phyloP scores from a whole-genome alignment of 2,888 invertebrate genomes.

The Andrena hattorfiana region DNA sequence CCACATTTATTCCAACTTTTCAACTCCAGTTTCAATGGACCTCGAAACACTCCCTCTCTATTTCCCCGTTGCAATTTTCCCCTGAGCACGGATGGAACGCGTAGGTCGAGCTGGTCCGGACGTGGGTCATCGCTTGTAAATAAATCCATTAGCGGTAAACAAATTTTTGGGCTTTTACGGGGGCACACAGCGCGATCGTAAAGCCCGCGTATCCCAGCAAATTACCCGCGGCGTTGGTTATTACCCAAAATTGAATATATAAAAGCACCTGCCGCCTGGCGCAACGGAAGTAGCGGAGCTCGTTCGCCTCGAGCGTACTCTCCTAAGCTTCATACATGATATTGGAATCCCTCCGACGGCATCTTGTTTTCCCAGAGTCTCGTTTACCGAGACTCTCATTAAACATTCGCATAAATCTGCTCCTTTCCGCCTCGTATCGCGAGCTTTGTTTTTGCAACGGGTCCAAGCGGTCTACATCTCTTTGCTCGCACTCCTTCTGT shows the following conservation, averaged over 20 bases:
- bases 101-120: not conserved
- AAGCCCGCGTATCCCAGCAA: slow-evolving; percentile 54
- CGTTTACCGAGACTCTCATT: slow-evolving; percentile 58
- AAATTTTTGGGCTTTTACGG: slow-evolving; percentile 23
- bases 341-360: slow-evolving; percentile 63
- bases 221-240: slow-evolving; percentile 69
- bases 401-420: slow-evolving; percentile 64
- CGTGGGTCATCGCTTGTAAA: not conserved
- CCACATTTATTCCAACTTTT: not conserved
- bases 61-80: not conserved
- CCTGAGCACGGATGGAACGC: not conserved
- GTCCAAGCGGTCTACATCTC: not conserved
- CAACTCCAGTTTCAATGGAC: not conserved
- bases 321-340: slow-evolving; percentile 67
- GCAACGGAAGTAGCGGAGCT: slow-evolving; percentile 23
- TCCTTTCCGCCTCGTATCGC: slow-evolving; percentile 17
- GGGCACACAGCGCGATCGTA: slow-evolving; percentile 25
- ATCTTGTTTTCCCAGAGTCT: slow-evolving; percentile 42
- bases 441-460: slow-evolving; percentile 28
- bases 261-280: slow-evolving; percentile 76
- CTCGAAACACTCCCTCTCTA: not conserved
- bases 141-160: slow-evolving; percentile 24
- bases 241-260: slow-evolving; percentile 80
- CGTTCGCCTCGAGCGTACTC: slow-evolving; percentile 22
- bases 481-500: too few relatives aligned